Conservation (phyloP, 2,113 vertebrate species). For the Gymnarchus niloticus region DNA sequence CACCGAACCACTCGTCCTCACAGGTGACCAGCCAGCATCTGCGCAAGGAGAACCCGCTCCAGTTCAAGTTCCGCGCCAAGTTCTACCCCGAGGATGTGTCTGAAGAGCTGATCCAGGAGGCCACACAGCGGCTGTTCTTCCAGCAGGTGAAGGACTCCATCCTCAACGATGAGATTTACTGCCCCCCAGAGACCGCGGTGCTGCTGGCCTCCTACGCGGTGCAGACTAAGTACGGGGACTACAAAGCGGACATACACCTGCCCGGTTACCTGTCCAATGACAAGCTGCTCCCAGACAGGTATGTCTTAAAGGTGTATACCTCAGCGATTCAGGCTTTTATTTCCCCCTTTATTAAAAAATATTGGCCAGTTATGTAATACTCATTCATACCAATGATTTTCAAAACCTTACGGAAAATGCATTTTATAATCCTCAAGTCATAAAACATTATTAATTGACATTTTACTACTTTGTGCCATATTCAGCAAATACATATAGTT, state of each 20-base stretch:
- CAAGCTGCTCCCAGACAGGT: conserved; percentile 91
- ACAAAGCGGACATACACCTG: conserved; percentile 79
- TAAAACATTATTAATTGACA: background rate
- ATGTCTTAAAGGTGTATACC: background rate
- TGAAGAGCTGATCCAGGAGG: conserved; percentile 92
- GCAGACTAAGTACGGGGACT: conserved; percentile 89
- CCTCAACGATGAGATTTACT: conserved; percentile 94
- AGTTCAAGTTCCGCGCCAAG: conserved; percentile 92
- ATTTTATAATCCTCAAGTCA: background rate
- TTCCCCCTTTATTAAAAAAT: conserved; percentile 1
- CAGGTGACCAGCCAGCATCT: conserved; percentile 92
- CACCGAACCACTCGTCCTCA: conserved; percentile 19
- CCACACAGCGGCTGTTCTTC: conserved; percentile 91
- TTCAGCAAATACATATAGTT: background rate
- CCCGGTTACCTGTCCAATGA: conserved; percentile 81
- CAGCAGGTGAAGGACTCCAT: conserved; percentile 87
- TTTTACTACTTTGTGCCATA: background rate
- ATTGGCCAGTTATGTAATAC: conserved; percentile 1
- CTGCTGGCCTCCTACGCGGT: conserved; percentile 88
- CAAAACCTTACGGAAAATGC: background rate
- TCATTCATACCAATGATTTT: background rate
- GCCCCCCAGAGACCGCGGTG: conserved; percentile 90
- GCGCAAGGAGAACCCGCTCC: conserved; percentile 82
- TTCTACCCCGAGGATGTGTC: conserved; percentile 94
- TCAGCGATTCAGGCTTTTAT: background rate